Percentiles rank a stretch among this genome's conserved stretches.
These are phyloP conservation scores for Heterodera filipjevi DNA, from an alignment of 2,888 invertebrate genomes.

Conservation along the genomic window DNA sequence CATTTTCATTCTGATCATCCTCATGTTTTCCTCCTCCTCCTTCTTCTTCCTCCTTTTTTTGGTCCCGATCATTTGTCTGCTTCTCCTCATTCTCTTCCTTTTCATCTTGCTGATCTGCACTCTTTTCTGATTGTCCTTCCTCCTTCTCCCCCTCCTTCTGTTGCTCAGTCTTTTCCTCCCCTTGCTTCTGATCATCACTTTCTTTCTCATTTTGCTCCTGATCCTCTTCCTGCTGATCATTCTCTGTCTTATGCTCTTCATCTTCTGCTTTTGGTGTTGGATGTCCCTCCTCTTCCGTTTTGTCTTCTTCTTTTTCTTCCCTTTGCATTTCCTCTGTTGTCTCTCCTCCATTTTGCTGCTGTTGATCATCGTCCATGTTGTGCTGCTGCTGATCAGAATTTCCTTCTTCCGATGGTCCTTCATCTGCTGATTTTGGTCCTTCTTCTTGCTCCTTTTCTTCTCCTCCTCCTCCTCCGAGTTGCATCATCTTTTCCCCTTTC, in stretches of 20 bases:
- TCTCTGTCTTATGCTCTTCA: not conserved
- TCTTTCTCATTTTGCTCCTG: not conserved
- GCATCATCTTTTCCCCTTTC: not conserved
- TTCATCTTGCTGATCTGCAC: not conserved
- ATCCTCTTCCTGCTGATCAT: not conserved
- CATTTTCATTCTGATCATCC: not conserved
- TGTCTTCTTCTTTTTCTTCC: no score
- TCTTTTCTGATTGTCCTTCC: no score
- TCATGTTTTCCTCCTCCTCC: not conserved
- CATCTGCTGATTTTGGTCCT: not conserved
- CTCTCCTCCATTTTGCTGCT: no score
- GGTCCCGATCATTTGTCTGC: no score
- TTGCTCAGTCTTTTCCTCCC: not conserved
- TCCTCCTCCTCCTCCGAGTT: not conserved
- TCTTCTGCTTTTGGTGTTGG: not conserved
- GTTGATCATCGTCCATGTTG: not conserved
- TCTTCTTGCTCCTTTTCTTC: not conserved
- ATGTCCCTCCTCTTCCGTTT: no score
- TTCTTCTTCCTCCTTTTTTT: not conserved
- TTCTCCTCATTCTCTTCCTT: not conserved
- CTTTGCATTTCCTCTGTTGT: no score
- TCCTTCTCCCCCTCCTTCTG: no score
- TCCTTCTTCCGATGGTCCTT: not conserved
- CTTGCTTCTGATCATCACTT: not conserved
- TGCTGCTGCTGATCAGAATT: not conserved